Evolutionary conservation across 2,113 vertebrate species (phyloP), one percentile per base, ranked within the genome.

Genomic region (Oreotrochilus melanogaster): DNA sequence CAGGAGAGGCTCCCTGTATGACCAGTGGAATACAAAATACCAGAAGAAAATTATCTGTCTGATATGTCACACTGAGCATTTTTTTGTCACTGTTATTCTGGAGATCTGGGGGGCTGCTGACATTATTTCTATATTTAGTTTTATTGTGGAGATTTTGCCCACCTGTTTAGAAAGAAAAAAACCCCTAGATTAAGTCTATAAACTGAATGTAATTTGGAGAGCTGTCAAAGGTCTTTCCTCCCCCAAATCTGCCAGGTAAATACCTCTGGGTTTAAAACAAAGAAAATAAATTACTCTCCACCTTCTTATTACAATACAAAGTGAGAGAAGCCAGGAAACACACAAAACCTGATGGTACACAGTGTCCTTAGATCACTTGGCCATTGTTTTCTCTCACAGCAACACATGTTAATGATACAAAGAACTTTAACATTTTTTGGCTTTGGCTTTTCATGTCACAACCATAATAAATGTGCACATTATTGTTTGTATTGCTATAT

Each of bases 301-400:
- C 91, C 87, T 91, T 89, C 71, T 89, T 96, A 76, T 94, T 95
- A 96, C 95, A 96, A 97, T 94, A 93, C 92, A 96, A 90, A 97
- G 86, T 93, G 92, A 83, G 64, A 89, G 92, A 82, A 96, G 88
- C 43, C 95, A 96, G 95, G 96, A 97, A 97, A 88, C 64, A 87
- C 24, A 2, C 92, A 92, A 93, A 96, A 96, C 81, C 89, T 97
- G 92, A 95, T 93, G 94, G 97, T 96, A 96, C 95, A 97, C 89
- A 28, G 89, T 95, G 95, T 97, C 95, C 95, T 93, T 53, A 97
- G 88, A 96, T 94, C 92, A 83, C 72, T 95, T 89, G 84, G 65
- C 91, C 62, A 93, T 94, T 93, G 87, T 95, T 95, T 95, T 93
- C 89, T 71, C 66, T 92, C 78, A 75, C 82, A 95, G 88, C 60